These are phyloP conservation scores for Danio choprae DNA, from an alignment of 2,797 vertebrate genomes.

Conservation along the genomic window DNA sequence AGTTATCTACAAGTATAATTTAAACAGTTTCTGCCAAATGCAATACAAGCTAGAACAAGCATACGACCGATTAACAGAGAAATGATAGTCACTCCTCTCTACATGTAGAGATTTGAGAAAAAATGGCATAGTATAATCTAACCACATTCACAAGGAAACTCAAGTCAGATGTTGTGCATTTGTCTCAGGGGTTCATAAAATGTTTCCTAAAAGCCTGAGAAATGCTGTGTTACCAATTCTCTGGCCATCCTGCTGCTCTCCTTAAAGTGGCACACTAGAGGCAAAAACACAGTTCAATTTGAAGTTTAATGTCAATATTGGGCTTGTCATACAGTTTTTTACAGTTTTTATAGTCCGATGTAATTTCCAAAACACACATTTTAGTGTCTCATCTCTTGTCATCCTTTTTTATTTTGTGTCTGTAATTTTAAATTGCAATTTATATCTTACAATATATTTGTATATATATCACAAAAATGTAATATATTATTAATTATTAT, in stretches of 20 bases:
- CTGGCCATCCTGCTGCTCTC: slow-evolving; percentile 19
- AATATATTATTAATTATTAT: too few species aligned
- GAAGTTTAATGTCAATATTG: too few species aligned
- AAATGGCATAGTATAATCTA: not conserved
- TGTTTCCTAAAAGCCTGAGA: slow-evolving; percentile 10
- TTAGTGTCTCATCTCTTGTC: too few species aligned
- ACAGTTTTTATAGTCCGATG: too few species aligned
- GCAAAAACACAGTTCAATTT: too few species aligned
- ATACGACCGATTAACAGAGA: not conserved
- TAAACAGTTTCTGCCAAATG: not conserved
- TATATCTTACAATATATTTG: too few species aligned
- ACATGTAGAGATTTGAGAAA: not conserved
- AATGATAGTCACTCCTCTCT: not conserved
- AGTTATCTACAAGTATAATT: not conserved
- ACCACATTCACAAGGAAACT: slow-evolving; percentile 35
- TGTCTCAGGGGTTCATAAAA: slow-evolving; percentile 42
- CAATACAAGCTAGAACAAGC: slow-evolving; percentile 13
- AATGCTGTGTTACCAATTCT: slow-evolving; percentile 31
- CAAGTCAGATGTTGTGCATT: slow-evolving; percentile 44
- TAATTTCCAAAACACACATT: too few species aligned
- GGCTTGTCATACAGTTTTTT: too few species aligned
- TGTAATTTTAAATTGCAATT: too few species aligned
- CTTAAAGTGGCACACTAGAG: not conserved
- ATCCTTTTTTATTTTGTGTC: too few species aligned
- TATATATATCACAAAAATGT: too few species aligned